Evolutionary conservation across 2,888 invertebrate species (phyloP), one percentile per base, ranked within the genome.

Genomic region (Mamestra brassicae): DNA sequence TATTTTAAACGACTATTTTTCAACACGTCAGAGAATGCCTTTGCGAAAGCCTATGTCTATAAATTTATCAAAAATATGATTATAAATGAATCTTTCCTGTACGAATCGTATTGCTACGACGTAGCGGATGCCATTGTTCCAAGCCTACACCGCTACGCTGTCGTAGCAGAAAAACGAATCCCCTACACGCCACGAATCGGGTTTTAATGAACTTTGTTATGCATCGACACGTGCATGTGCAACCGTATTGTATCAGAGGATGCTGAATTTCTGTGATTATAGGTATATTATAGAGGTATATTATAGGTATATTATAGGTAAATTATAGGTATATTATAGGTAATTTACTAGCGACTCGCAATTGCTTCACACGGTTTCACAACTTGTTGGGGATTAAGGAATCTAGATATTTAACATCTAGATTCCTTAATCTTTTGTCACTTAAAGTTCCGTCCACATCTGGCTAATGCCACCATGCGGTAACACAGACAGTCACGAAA

Each of bases 151-250:
- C n/a, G 50, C 71, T 55, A 71, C 52, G 58, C 45, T 26, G 11
- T 66, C 57, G 76, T 82, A 68, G 63, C 63, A 68, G 34, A 67
- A 47, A 67, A 42, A 42, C n/a, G 58, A 15, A 76, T 63, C 13
- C 50, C 17, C 57, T 76, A 54, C 77, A 62, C 54, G 62, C 77
- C 58, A 63, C 52, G 34, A 57, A 52, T 36, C 34, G 13, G 11
- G 15, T 60, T 63, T 62, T 58, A 52, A 63, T 52, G 36, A 58
- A 73, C 11, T n/a, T 73, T 26, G 38, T 50, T 52, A 62, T 36
- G 8, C 74, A 76, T 57, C 50, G 36, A 74, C 55, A 62, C 62
- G 57, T 26, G 0, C 36, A 61, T 34, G n/a, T 57, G 4, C 50
- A 62, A 34, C 17, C 6, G 11, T 36, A 3, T 62, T 72, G 26